phyloP scores from a whole-genome alignment of 2,888 invertebrate genomes.

The Callyntrura sp. region DNA sequence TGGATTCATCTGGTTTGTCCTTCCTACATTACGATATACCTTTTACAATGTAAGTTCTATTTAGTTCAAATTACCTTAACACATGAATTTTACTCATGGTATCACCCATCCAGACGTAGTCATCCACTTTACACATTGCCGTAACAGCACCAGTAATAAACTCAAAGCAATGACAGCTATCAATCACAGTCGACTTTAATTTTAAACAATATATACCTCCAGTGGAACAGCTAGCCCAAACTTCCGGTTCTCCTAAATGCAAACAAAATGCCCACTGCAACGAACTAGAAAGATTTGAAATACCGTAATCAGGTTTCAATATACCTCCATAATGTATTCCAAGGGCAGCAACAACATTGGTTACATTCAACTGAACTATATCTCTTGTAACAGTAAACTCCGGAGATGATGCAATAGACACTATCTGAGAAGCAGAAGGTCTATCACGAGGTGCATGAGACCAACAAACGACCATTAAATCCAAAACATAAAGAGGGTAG shows the following conservation, averaged over 20 bases:
- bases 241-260: constrained; percentile 83
- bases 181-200: constrained; percentile 74
- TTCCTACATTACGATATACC: no score
- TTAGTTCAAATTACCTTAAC: constrained; percentile 88
- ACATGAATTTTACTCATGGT: constrained; percentile 93
- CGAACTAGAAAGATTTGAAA: constrained; percentile 24
- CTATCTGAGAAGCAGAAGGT: constrained; percentile 97
- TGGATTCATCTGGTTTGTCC: not conserved
- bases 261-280: no score
- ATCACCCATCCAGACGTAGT: constrained; percentile 96
- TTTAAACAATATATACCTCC: constrained; percentile 83
- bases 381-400: constrained; percentile 96
- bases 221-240: constrained; percentile 84
- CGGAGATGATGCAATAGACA: constrained; percentile 95
- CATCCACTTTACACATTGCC: constrained; percentile 91
- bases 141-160: constrained; percentile 84
- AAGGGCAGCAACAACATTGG: constrained; percentile 89
- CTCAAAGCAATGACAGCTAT: constrained; percentile 82
- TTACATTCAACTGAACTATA: constrained; percentile 90
- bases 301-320: not conserved
- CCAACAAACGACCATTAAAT: constrained; percentile 99
- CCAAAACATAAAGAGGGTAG: constrained; percentile 95
- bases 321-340: constrained; percentile 86
- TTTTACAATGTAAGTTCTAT: not conserved
- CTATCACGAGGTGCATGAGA: constrained; percentile 91